Percentiles rank a stretch among this genome's conserved stretches.
phyloP scores from a whole-genome alignment of 2,888 invertebrate genomes.

The Mesorhabditis belari region DNA sequence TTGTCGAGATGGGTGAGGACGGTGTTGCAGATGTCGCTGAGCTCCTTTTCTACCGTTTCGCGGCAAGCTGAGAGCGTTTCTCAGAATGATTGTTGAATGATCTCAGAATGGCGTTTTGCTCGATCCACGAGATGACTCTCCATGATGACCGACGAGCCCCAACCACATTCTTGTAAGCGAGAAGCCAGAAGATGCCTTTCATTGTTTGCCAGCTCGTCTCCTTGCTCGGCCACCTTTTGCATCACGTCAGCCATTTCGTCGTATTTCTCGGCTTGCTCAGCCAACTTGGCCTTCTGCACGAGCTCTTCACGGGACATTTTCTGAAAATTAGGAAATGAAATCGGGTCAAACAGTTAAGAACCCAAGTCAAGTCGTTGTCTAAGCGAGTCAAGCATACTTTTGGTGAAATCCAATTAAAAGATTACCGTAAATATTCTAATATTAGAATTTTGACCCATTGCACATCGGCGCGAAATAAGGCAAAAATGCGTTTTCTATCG shows the following conservation, averaged over 20 bases:
- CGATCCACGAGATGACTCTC: conserved; percentile 44
- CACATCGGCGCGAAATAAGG: too few relatives aligned
- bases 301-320: conserved; percentile 39
- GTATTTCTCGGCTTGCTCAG: conserved; percentile 50
- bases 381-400: too few relatives aligned
- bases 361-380: too few relatives aligned
- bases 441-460: too few relatives aligned
- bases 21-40: conserved; percentile 96
- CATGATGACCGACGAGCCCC: conserved; percentile 45
- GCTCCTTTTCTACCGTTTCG: conserved; percentile 97
- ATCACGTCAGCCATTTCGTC: conserved; percentile 46
- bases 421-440: too few relatives aligned
- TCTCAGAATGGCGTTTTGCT: conserved; percentile 27
- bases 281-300: conserved; percentile 53
- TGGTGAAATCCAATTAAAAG: too few relatives aligned
- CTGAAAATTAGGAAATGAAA: conserved; percentile 35
- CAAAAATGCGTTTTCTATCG: too few relatives aligned
- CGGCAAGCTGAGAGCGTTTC: conserved; percentile 76
- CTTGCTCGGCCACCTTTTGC: conserved; percentile 53
- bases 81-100: conserved; percentile 8
- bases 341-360: too few relatives aligned
- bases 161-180: conserved; percentile 54
- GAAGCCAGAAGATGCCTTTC: conserved; percentile 52
- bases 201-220: conserved; percentile 51
- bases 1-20: conserved; percentile 93